phyloP scores from a whole-genome alignment of 2,797 vertebrate genomes.

The Cheirogaleus major region DNA sequence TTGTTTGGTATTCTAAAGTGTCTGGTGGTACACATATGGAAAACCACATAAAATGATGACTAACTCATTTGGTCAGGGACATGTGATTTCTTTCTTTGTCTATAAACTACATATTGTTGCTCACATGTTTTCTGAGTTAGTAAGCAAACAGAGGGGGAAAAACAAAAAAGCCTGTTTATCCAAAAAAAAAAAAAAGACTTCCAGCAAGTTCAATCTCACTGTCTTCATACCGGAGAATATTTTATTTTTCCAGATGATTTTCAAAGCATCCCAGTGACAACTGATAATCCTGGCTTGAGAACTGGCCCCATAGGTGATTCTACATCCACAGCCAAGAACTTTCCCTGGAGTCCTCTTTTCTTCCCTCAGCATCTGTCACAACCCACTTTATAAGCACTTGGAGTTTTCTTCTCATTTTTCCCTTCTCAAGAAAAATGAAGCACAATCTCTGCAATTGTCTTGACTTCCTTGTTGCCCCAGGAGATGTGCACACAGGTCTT shows the following conservation, averaged over 20 bases:
- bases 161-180: background rate
- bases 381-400: background rate
- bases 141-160: background rate
- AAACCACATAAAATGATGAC: slow-evolving; percentile 47
- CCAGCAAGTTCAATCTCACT: background rate
- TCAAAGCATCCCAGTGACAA: background rate
- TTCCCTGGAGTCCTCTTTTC: background rate
- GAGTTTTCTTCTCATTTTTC: background rate
- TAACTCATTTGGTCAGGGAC: background rate
- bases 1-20: background rate
- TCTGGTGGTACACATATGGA: slow-evolving; percentile 2
- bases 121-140: slow-evolving; percentile 44
- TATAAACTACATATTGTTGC: background rate
- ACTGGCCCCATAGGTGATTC: background rate
- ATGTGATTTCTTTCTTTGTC: slow-evolving; percentile 25
- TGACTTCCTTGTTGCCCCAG: background rate
- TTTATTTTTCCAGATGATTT: background rate
- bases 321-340: background rate
- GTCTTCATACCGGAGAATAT: background rate
- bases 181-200: background rate
- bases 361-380: background rate
- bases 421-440: background rate
- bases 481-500: background rate
- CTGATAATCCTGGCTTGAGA: background rate
- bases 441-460: background rate